Conservation (phyloP, 2,888 invertebrate species). For the Rotaria socialis region DNA sequence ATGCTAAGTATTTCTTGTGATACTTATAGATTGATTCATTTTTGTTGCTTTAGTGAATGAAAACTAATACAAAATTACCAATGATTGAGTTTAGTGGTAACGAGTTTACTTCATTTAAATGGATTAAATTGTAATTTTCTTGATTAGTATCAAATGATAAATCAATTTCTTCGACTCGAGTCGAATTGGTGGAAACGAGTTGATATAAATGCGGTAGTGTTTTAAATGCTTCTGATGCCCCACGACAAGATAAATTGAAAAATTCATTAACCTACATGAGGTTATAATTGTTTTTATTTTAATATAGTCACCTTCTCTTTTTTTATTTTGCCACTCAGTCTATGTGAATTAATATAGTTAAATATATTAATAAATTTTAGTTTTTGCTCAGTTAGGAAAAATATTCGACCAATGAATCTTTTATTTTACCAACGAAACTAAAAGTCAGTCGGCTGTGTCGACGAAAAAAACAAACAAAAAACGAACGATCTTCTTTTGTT, state of each 20-base stretch:
- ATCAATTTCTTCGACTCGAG: background rate
- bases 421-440: too few relatives aligned
- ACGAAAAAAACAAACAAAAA: too few relatives aligned
- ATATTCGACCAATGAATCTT: too few relatives aligned
- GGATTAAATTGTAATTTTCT: background rate
- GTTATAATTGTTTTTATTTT: background rate
- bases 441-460: too few relatives aligned
- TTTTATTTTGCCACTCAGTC: background rate
- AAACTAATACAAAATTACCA: background rate
- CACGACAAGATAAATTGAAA: background rate
- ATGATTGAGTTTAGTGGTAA: background rate
- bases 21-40: too few relatives aligned
- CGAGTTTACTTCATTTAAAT: background rate
- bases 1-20: too few relatives aligned
- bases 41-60: too few relatives aligned
- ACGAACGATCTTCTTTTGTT: too few relatives aligned
- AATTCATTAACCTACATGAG: background rate
- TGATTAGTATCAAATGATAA: background rate
- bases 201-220: background rate
- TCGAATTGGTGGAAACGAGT: background rate
- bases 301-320: background rate
- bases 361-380: too few relatives aligned
- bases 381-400: too few relatives aligned
- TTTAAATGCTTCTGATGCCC: background rate
- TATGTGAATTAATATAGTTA: too few relatives aligned